Evolutionary conservation across 2,113 vertebrate species (phyloP).

Genomic region (Picathartes gymnocephalus): DNA sequence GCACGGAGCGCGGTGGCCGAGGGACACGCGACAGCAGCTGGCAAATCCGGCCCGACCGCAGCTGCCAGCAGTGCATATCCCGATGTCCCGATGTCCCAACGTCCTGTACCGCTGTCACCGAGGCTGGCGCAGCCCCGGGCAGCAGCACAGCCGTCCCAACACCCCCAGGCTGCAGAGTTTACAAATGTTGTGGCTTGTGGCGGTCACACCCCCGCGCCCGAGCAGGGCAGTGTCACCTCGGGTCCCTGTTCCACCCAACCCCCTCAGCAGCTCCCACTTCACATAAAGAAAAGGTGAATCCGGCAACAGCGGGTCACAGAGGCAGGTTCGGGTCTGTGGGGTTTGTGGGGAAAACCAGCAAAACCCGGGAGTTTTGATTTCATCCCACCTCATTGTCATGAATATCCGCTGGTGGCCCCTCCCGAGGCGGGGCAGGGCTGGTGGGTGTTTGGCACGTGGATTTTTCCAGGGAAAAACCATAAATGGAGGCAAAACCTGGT

Average conservation of each 20-base stretch:
- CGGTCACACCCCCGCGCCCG: accelerated
- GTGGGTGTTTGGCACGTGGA: accelerated
- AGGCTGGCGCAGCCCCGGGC: background rate
- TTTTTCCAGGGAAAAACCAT: background rate
- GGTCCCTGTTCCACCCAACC: background rate
- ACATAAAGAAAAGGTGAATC: accelerated
- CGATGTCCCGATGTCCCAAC: accelerated
- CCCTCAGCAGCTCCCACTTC: background rate
- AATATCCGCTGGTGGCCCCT: background rate
- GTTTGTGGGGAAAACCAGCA: background rate
- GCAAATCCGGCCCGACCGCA: background rate
- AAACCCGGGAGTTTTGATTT: accelerated
- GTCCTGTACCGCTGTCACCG: accelerated
- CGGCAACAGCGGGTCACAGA: accelerated
- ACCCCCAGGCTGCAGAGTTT: background rate
- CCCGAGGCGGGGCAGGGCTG: accelerated
- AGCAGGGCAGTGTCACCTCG: accelerated
- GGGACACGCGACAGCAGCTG: accelerated
- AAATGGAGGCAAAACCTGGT: background rate
- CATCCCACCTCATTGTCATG: background rate
- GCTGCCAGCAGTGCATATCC: background rate
- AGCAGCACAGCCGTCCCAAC: accelerated
- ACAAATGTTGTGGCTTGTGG: accelerated
- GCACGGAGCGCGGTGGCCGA: accelerated
- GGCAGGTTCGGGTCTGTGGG: background rate